These are phyloP conservation scores for Drosophila atroscutellata DNA, from an alignment of 2,888 invertebrate species.

Conservation along the genomic window DNA sequence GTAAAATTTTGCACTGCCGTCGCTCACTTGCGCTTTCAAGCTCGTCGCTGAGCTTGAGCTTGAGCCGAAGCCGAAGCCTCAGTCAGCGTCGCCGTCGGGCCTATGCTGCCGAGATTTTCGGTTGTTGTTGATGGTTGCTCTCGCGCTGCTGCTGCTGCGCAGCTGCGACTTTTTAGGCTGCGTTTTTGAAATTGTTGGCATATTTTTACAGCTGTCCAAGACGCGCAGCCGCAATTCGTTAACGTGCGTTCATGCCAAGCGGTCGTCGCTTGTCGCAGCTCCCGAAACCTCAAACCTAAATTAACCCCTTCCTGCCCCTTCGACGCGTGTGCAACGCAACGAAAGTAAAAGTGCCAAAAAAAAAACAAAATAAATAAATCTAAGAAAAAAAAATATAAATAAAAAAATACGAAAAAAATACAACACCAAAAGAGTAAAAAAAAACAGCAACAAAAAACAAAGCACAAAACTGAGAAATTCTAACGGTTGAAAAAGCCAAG, in stretches of 20 bases:
- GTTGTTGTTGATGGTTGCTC: slow-evolving; percentile 31
- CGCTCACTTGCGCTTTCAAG: slow-evolving; percentile 58
- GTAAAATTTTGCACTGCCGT: slow-evolving; percentile 60
- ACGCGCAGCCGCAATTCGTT: slow-evolving; percentile 84
- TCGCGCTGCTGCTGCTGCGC: slow-evolving; percentile 43
- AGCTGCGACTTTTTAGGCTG: slow-evolving; percentile 63
- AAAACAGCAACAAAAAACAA: background rate
- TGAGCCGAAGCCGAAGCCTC: slow-evolving; percentile 19
- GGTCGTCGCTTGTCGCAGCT: slow-evolving; percentile 76
- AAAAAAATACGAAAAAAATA: slow-evolving; percentile 15
- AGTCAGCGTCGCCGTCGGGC: slow-evolving; percentile 12
- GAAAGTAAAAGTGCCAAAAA: slow-evolving; percentile 70
- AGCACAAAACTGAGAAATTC: slow-evolving; percentile 51
- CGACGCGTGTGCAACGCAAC: slow-evolving; percentile 39
- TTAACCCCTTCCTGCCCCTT: slow-evolving; percentile 7
- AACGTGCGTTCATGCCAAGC: slow-evolving; percentile 80
- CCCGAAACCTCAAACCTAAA: slow-evolving; percentile 37
- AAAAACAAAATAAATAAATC: background rate
- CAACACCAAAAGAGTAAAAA: background rate
- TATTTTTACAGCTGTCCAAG: slow-evolving; percentile 83
- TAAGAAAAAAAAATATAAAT: slow-evolving; percentile 12
- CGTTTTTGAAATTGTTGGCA: slow-evolving; percentile 81
- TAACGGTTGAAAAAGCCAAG: slow-evolving; percentile 57
- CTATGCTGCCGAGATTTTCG: slow-evolving; percentile 43
- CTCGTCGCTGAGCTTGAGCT: slow-evolving; percentile 24